phyloP scores from a whole-genome alignment of 2,888 invertebrate genomes.

The Sisyra nigra region DNA sequence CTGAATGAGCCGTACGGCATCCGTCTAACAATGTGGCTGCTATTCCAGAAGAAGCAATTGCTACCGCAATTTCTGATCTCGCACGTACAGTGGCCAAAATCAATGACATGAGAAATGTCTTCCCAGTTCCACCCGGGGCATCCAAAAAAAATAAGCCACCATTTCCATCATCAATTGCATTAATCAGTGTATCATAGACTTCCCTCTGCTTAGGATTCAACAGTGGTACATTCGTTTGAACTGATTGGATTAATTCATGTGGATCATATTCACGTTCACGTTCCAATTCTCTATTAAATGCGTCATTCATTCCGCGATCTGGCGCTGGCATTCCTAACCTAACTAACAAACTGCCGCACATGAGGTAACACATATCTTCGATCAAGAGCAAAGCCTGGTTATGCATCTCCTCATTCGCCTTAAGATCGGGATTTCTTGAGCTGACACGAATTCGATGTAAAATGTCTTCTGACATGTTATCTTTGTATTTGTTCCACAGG shows the following conservation, averaged over 20 bases:
- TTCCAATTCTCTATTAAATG: slow-evolving; percentile 18
- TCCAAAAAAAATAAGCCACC: slow-evolving; percentile 15
- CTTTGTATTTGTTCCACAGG: slow-evolving; percentile 13
- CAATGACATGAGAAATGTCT: slow-evolving; percentile 14
- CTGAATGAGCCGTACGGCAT: slow-evolving; percentile 14
- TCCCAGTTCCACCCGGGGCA: slow-evolving; percentile 10
- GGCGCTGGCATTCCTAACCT: slow-evolving; percentile 16
- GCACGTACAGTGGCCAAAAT: slow-evolving; percentile 15
- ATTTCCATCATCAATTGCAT: slow-evolving; percentile 16
- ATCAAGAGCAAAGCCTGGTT: slow-evolving; percentile 18
- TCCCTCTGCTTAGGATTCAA: slow-evolving; percentile 10
- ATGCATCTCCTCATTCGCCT: slow-evolving; percentile 15
- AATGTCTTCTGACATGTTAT: slow-evolving; percentile 15
- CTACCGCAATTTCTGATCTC: slow-evolving; percentile 15
- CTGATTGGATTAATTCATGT: slow-evolving; percentile 8
- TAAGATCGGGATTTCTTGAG: slow-evolving; percentile 12
- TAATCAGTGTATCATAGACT: slow-evolving; percentile 13
- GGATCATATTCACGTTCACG: slow-evolving; percentile 18
- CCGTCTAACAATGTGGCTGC: slow-evolving; percentile 13
- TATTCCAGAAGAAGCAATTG: slow-evolving; percentile 17
- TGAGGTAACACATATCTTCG: slow-evolving; percentile 20
- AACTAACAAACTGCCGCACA: slow-evolving; percentile 15
- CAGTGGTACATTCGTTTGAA: slow-evolving; percentile 9
- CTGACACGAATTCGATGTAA: slow-evolving; percentile 12
- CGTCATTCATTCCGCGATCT: slow-evolving; percentile 15